These are phyloP conservation scores for Byasa hedistus DNA, from an alignment of 2,888 invertebrate genomes.

Conservation along the genomic window DNA sequence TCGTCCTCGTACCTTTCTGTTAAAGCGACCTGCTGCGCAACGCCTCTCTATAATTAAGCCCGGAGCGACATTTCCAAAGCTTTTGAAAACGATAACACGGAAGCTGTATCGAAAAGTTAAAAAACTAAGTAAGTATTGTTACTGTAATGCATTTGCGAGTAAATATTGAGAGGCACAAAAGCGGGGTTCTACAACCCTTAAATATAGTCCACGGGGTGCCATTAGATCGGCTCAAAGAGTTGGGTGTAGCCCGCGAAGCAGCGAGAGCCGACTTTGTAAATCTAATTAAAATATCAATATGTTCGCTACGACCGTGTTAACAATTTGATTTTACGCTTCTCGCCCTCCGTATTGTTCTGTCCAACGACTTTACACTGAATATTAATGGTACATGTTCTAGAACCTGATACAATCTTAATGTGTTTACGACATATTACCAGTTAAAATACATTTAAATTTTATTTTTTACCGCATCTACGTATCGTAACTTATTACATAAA, in stretches of 20 bases:
- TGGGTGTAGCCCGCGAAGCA: slow-evolving; percentile 69
- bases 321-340: slow-evolving; percentile 77
- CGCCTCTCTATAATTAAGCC: slow-evolving; percentile 73
- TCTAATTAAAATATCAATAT: slow-evolving; percentile 81
- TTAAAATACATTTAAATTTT: neutral
- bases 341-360: slow-evolving; percentile 43
- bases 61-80: slow-evolving; percentile 73
- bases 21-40: slow-evolving; percentile 71
- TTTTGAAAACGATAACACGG: slow-evolving; percentile 79
- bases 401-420: neutral
- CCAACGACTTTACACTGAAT: slow-evolving; percentile 20
- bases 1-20: slow-evolving; percentile 56
- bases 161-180: slow-evolving; percentile 78
- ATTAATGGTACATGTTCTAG: slow-evolving; percentile 4
- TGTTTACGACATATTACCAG: neutral
- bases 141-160: slow-evolving; percentile 78
- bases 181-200: slow-evolving; percentile 73
- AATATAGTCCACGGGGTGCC: slow-evolving; percentile 76
- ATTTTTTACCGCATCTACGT: too few relatives aligned
- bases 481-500: too few relatives aligned
- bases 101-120: slow-evolving; percentile 76
- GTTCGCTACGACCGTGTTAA: slow-evolving; percentile 72
- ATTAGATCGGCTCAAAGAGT: slow-evolving; percentile 77
- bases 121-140: slow-evolving; percentile 78
- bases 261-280: slow-evolving; percentile 72